A percentile compares a stretch with the other conserved stretches of the same genome.
Conservation (phyloP, 2,888 invertebrate species). For the Corbicula japonica region DNA sequence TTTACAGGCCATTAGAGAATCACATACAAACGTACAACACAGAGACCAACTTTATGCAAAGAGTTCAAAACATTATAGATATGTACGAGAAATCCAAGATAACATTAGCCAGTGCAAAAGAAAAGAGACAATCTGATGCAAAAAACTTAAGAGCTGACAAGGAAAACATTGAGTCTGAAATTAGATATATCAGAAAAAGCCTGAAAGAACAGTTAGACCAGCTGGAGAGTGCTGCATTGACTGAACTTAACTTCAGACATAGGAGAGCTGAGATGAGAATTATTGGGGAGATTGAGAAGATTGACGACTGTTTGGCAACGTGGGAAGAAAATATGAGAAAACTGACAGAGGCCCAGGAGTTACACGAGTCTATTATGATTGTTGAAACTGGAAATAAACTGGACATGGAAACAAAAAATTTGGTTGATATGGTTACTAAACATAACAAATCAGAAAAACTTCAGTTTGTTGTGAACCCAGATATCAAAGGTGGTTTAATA, state of each 20-base stretch:
- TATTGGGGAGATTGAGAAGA: not conserved
- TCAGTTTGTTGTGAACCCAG: constrained; percentile 21
- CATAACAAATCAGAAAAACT: constrained; percentile 2
- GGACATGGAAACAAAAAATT: constrained; percentile 12
- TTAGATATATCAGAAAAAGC: constrained; percentile 21
- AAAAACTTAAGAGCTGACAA: constrained; percentile 25
- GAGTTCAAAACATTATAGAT: constrained; percentile 32
- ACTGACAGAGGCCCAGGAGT: not conserved
- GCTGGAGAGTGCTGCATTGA: constrained; percentile 15
- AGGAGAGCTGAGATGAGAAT: constrained; percentile 15
- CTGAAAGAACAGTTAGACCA: constrained; percentile 19
- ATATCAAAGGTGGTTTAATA: constrained; percentile 14
- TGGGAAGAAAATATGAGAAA: constrained; percentile 30
- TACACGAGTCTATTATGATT: not conserved
- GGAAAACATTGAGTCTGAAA: constrained; percentile 16
- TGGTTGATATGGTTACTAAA: constrained; percentile 1
- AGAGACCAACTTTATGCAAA: too few species aligned
- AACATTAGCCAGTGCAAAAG: constrained; percentile 9
- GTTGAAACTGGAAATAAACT: constrained; percentile 3
- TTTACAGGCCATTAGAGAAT: too few species aligned
- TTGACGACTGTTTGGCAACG: not conserved
- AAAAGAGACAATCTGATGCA: constrained; percentile 12
- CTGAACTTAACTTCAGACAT: constrained; percentile 25
- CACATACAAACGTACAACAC: too few species aligned
- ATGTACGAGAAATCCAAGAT: constrained; percentile 25